These are phyloP conservation scores for Sinella curviseta DNA, from an alignment of 1,140 invertebrate genomes.

Conservation along the genomic window DNA sequence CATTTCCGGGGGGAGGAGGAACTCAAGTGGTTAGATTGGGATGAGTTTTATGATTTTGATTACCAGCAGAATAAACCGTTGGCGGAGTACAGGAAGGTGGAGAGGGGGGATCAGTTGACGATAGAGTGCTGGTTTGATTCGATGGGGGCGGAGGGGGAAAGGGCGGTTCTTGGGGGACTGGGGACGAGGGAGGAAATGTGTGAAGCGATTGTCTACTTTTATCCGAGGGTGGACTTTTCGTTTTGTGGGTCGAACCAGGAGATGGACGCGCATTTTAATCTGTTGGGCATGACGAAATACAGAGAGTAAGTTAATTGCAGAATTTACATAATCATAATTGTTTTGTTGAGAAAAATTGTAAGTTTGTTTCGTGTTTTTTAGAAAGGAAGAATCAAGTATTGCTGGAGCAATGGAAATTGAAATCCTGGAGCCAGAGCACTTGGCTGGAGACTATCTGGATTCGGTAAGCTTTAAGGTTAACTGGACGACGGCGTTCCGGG, in stretches of 20 bases:
- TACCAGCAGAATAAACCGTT: constrained; percentile 69
- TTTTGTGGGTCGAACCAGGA: neutral
- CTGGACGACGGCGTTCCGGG: neutral
- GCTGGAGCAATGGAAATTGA: too few species aligned
- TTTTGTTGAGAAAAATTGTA: too few species aligned
- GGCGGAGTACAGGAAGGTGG: constrained; percentile 62
- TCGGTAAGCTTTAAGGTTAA: neutral
- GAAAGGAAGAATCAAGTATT: neutral
- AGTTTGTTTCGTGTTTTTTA: too few species aligned
- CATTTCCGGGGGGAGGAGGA: too few species aligned
- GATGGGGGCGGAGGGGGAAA: neutral
- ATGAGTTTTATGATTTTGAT: too few species aligned
- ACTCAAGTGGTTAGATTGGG: too few species aligned
- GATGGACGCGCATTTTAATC: neutral
- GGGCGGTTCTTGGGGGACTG: neutral
- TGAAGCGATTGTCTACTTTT: neutral
- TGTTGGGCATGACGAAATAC: neutral
- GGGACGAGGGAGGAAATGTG: neutral
- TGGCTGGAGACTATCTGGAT: neutral
- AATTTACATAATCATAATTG: neutral
- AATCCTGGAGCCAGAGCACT: neutral
- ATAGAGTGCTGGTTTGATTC: neutral
- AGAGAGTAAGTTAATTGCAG: neutral
- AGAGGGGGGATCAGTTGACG: too few species aligned
- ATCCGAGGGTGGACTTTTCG: neutral